Conservation (phyloP, 2,888 invertebrate species). For the Eristalis pertinax region DNA sequence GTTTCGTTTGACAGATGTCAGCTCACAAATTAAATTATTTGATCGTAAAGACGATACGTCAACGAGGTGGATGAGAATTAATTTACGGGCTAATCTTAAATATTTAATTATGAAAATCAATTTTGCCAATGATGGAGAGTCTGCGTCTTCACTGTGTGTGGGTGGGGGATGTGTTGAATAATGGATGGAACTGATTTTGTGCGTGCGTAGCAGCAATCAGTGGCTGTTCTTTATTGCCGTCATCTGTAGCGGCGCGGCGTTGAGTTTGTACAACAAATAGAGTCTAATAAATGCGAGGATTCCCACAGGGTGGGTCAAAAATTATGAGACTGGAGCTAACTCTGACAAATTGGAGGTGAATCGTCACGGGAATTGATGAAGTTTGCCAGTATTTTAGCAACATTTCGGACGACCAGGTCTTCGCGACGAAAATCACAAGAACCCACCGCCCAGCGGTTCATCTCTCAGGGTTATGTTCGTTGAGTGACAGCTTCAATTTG, state of each 20-base stretch:
- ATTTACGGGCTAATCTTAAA: background rate
- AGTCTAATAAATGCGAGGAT: background rate
- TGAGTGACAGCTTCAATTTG: background rate
- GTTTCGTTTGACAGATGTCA: slow-evolving; percentile 49
- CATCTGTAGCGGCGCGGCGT: background rate
- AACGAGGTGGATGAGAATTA: background rate
- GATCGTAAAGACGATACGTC: slow-evolving; percentile 11
- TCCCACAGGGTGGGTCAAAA: background rate
- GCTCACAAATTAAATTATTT: slow-evolving; percentile 25
- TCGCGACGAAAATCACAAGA: background rate
- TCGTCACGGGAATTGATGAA: too few species aligned
- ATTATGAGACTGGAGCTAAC: background rate
- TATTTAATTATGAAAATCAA: slow-evolving; percentile 24
- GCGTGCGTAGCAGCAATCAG: background rate
- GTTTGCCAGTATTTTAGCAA: too few species aligned
- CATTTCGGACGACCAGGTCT: background rate
- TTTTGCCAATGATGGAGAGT: background rate
- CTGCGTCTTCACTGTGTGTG: slow-evolving; percentile 14
- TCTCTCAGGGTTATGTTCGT: background rate
- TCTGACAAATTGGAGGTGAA: background rate
- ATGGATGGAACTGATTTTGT: background rate
- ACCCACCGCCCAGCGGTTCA: background rate
- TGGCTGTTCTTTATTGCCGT: slow-evolving; percentile 3
- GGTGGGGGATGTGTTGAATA: slow-evolving; percentile 22
- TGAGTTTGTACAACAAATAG: background rate